Conservation (phyloP, 30 jellyfish, hydroid and myxozoan genomes). For the Chironex yamaguchii region DNA sequence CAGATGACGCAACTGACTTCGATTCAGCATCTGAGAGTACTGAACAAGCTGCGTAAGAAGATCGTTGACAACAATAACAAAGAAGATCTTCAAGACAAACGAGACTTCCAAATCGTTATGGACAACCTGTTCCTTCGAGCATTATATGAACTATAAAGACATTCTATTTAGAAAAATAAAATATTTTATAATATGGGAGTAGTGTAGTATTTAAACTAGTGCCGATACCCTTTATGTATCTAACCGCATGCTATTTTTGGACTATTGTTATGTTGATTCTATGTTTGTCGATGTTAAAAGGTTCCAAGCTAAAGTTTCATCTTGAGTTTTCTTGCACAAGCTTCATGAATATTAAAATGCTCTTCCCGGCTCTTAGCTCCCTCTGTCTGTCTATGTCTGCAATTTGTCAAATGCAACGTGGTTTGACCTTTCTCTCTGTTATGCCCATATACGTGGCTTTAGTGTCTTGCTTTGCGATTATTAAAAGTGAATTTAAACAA, state of each 20-base stretch:
- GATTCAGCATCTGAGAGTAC: background rate
- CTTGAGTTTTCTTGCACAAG: background rate
- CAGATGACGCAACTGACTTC: background rate
- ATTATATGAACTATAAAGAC: too few species aligned
- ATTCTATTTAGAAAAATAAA: too few species aligned
- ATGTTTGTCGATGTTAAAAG: background rate
- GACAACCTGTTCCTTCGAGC: slow-evolving; percentile 7
- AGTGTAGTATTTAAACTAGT: background rate
- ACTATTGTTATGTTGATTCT: background rate
- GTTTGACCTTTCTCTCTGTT: too few species aligned
- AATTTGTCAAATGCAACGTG: too few species aligned
- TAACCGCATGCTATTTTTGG: background rate
- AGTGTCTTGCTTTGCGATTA: too few species aligned
- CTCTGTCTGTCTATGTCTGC: too few species aligned
- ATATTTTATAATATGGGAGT: background rate
- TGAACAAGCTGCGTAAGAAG: background rate
- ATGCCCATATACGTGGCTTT: too few species aligned
- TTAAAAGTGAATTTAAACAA: too few species aligned
- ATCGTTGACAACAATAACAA: background rate
- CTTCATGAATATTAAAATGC: background rate
- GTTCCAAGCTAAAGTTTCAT: background rate
- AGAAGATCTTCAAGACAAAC: slow-evolving; percentile 14
- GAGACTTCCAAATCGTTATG: slow-evolving; percentile 6
- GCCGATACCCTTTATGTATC: background rate
- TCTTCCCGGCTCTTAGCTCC: too few species aligned